These are phyloP conservation scores for Hephaestus fuliginosus DNA, from an alignment of 2,797 vertebrate genomes.

Conservation along the genomic window DNA sequence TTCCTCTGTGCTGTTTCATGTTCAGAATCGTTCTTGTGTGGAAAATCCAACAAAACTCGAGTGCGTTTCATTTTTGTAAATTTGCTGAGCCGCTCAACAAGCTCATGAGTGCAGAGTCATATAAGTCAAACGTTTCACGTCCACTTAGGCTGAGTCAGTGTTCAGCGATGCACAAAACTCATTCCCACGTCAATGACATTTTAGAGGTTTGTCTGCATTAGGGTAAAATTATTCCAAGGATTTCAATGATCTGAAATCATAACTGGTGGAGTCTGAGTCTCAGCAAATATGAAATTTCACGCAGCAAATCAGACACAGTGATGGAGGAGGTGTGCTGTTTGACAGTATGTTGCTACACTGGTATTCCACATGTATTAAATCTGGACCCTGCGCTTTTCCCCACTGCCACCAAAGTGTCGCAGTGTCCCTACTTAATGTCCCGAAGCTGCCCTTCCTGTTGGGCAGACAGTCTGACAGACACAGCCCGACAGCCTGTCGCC, in stretches of 20 bases:
- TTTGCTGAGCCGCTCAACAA: not conserved
- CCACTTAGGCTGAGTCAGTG: too few species aligned
- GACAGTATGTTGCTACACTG: not conserved
- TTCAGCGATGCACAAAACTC: too few species aligned
- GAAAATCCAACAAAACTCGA: too few species aligned
- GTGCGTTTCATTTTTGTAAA: too few species aligned
- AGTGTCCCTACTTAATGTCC: conserved; percentile 54
- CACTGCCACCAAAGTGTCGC: not conserved
- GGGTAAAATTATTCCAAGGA: not conserved
- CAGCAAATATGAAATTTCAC: too few species aligned
- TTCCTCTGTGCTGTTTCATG: too few species aligned
- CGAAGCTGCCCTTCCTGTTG: conserved; percentile 12
- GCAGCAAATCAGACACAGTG: too few species aligned
- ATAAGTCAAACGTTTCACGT: too few species aligned
- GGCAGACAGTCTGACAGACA: conserved; percentile 53
- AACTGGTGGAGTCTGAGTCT: too few species aligned
- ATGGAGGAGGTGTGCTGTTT: too few species aligned
- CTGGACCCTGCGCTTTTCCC: not conserved
- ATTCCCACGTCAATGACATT: not conserved
- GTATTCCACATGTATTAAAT: not conserved
- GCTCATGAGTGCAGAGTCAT: not conserved
- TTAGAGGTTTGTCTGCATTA: not conserved
- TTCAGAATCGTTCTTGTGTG: too few species aligned
- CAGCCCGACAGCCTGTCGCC: conserved; percentile 54
- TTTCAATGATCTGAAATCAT: not conserved